Evolutionary conservation across 1,140 invertebrate species (phyloP), one percentile per base, ranked within the genome.

Genomic region (Zaprionus capensis): DNA sequence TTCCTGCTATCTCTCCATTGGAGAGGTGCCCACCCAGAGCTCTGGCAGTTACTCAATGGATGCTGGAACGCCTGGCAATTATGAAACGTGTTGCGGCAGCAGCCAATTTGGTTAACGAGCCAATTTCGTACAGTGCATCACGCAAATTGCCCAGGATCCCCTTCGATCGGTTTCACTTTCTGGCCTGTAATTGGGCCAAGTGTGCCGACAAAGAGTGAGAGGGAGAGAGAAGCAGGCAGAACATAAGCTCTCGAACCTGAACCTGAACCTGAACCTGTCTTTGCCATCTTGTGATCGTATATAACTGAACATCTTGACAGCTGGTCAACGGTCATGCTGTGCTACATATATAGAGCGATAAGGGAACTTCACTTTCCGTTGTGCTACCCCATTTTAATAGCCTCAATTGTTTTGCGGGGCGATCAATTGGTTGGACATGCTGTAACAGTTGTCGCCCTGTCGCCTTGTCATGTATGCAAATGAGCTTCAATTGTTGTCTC

Each of bases 41-140:
- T 62, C 71, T 62, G 67, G 70, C 53, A 78, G 78, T 85, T 85
- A 81, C 71, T 75, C 82, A 85, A 77, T 77, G 63, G 17, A 34
- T 34, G 31, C 6, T 36, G 46, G 24, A 51, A 59, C 57, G 53
- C 66, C 26, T 63, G 38, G 63, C 70, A 77, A 77, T 77, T 76
- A 76, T 67, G 69, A 76, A 76, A 76, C 74, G 74, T 76, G 74
- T 72, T 76, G 74, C 69, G 49, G 68, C 51, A 78, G 71, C 83
- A 71, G 55, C 62, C 76, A 88, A 88, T 88, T 88, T 88, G 84
- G 85, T 84, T 88, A 88, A 88, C 81, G 81, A 88, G 84, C 81
- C 81, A 88, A 88, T 84, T 84, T 84, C 63, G 81, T 59, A 66
- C 53, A 53, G 44, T 64, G 69, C 62, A 46, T 49, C 65, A 20